These are phyloP conservation scores for Silurus meridionalis DNA, from an alignment of 2,113 vertebrate genomes.

Conservation along the genomic window DNA sequence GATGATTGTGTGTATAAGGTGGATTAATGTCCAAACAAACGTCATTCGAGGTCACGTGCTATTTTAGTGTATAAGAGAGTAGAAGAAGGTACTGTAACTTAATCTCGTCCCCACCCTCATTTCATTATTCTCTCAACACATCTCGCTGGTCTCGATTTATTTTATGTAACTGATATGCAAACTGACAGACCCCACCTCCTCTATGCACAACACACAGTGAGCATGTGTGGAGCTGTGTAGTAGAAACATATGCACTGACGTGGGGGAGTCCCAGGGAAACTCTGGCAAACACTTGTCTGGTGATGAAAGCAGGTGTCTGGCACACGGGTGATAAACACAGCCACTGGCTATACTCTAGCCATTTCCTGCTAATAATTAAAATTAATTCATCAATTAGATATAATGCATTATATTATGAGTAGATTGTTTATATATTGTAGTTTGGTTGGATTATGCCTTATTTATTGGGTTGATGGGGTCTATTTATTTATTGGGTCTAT, in stretches of 20 bases:
- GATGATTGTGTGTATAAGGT: constrained; percentile 16
- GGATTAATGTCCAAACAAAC: constrained; percentile 14
- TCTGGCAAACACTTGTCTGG: constrained; percentile 30
- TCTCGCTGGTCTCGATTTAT: constrained; percentile 5
- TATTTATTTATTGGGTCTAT: too few species aligned
- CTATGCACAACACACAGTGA: neutral
- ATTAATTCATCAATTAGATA: too few species aligned
- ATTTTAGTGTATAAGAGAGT: constrained; percentile 39
- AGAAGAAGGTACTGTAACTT: constrained; percentile 31
- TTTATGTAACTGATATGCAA: constrained; percentile 10
- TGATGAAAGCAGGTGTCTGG: constrained; percentile 21
- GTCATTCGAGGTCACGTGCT: constrained; percentile 26
- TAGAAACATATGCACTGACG: constrained; percentile 21
- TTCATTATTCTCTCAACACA: constrained; percentile 10
- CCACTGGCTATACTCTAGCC: neutral
- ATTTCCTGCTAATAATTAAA: neutral
- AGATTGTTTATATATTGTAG: too few species aligned
- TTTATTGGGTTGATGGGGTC: too few species aligned
- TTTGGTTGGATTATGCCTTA: too few species aligned
- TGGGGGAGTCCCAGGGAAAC: constrained; percentile 44
- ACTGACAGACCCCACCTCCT: neutral
- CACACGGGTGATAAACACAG: neutral
- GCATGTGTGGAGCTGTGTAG: neutral
- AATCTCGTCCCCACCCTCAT: constrained; percentile 15
- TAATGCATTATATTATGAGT: too few species aligned